These are phyloP conservation scores for Eremophila alpestris DNA, from an alignment of 2,797 vertebrate species.

Conservation along the genomic window DNA sequence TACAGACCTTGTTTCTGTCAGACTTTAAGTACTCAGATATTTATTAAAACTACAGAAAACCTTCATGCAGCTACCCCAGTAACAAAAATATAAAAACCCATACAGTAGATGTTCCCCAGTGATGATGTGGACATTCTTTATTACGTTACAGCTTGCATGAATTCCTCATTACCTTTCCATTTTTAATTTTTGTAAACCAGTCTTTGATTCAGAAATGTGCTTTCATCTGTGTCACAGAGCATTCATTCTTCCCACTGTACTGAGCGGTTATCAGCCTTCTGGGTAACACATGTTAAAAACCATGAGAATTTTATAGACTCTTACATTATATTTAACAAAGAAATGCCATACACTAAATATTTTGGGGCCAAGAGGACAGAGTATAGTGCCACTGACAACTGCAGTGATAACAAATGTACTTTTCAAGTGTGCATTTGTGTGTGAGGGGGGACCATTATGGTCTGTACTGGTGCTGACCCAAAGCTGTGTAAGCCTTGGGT, in stretches of 20 bases:
- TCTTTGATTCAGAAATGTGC: not conserved
- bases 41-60: not conserved
- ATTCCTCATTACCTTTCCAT: not conserved
- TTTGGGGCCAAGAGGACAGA: not conserved
- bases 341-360: not conserved
- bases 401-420: not conserved
- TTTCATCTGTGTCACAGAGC: not conserved
- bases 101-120: not conserved
- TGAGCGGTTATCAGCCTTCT: not conserved
- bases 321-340: not conserved
- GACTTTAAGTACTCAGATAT: not conserved
- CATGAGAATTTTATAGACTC: not conserved
- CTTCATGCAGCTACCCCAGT: not conserved
- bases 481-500: not conserved
- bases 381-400: not conserved
- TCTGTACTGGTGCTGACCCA: not conserved
- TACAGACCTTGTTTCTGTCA: not conserved
- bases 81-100: not conserved
- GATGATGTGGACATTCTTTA: not conserved
- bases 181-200: not conserved
- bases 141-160: not conserved
- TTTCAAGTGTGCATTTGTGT: not conserved
- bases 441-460: not conserved
- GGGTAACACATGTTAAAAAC: not conserved
- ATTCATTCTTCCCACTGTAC: not conserved